Percentiles rank a stretch among this genome's conserved stretches.
phyloP scores from a whole-genome alignment of 1,140 invertebrate species.

The Adelges cooleyi region DNA sequence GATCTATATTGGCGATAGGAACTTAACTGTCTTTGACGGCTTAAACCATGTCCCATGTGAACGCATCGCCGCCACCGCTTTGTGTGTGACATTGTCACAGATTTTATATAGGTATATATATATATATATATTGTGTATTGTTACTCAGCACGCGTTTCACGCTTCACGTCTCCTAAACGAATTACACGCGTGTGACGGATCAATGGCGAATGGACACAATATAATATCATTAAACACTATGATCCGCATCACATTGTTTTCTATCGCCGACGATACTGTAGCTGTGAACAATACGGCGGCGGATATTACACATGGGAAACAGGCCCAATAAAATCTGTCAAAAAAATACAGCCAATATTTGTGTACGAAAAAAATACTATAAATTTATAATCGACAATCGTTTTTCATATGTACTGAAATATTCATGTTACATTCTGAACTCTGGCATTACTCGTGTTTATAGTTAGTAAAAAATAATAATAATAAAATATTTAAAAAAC shows the following conservation, averaged over 20 bases:
- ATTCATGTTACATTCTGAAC: not conserved
- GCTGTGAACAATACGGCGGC: too few relatives aligned
- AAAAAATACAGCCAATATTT: too few relatives aligned
- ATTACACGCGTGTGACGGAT: slow-evolving; percentile 3
- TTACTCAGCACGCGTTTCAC: not conserved
- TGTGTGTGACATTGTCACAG: not conserved
- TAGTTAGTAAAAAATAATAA: too few relatives aligned
- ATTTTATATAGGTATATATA: too few relatives aligned
- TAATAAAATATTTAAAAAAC: too few relatives aligned
- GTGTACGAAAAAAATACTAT: too few relatives aligned
- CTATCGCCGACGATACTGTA: not conserved
- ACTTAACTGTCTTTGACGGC: too few relatives aligned
- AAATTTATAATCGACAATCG: not conserved
- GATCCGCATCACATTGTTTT: slow-evolving; percentile 10
- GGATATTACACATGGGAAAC: too few relatives aligned
- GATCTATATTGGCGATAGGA: not conserved
- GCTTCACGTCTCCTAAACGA: not conserved
- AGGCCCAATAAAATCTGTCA: too few relatives aligned
- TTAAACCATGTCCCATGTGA: too few relatives aligned
- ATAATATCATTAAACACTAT: not conserved
- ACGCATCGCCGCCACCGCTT: not conserved
- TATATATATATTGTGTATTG: too few relatives aligned
- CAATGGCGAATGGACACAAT: not conserved
- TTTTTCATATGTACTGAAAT: too few relatives aligned
- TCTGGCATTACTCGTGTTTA: not conserved